phyloP scores from a whole-genome alignment of 2,888 invertebrate genomes.

The Caradrina kadenii region DNA sequence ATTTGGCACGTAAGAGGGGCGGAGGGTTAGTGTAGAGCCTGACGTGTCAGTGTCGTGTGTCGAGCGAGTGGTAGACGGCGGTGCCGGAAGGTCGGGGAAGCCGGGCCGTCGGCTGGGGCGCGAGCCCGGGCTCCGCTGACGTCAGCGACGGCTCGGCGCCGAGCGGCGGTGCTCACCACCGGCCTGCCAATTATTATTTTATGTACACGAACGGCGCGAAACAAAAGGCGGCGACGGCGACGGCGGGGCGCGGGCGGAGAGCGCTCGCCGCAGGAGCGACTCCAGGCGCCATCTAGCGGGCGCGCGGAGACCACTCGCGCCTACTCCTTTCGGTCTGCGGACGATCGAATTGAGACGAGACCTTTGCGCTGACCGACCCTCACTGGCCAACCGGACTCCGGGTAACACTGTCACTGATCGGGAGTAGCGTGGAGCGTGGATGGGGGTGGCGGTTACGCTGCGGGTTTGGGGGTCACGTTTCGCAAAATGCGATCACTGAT shows the following conservation, averaged over 20 bases:
- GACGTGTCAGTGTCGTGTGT: conserved; percentile 83
- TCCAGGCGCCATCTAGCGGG: conserved; percentile 88
- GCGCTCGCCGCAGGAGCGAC: conserved; percentile 90
- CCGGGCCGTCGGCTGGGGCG: conserved; percentile 81
- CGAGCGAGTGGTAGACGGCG: conserved; percentile 83
- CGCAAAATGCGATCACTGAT: conserved; percentile 66
- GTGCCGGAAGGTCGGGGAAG: conserved; percentile 88
- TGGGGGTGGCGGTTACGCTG: conserved; percentile 62
- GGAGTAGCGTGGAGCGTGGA: conserved; percentile 67
- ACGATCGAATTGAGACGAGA: conserved; percentile 89
- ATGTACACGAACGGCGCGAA: conserved; percentile 87
- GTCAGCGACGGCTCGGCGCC: conserved; percentile 89
- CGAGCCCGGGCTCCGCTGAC: conserved; percentile 88
- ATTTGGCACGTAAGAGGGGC: conserved; percentile 84
- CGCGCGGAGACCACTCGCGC: conserved; percentile 87
- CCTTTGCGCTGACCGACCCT: conserved; percentile 80
- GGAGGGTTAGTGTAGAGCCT: conserved; percentile 81
- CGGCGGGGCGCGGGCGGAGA: conserved; percentile 87
- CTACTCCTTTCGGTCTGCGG: conserved; percentile 87
- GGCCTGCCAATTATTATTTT: conserved; percentile 88
- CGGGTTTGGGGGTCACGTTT: conserved; percentile 56
- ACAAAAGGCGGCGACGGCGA: conserved; percentile 85
- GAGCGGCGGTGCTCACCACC: conserved; percentile 84
- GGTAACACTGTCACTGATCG: conserved; percentile 85
- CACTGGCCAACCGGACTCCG: conserved; percentile 73